Conservation (phyloP, 2,888 invertebrate genomes). For the Eupeodes luniger region DNA sequence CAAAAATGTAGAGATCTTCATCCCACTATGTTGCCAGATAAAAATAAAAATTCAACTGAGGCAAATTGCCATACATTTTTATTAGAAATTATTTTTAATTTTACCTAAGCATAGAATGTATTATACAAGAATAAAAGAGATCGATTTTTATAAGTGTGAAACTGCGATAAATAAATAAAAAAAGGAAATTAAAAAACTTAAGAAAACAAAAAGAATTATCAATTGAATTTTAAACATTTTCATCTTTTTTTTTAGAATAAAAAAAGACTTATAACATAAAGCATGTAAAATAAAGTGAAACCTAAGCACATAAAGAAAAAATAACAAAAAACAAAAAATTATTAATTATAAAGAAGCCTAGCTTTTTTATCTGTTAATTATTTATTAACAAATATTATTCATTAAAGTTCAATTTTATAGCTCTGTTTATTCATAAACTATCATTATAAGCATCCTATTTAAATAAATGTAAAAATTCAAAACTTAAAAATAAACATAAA, state of each 20-base stretch:
- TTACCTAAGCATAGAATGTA: slow-evolving; percentile 69
- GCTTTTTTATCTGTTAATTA: slow-evolving; percentile 74
- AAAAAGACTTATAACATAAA: slow-evolving; percentile 77
- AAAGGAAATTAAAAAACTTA: neutral
- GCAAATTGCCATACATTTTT: slow-evolving; percentile 60
- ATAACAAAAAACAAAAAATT: slow-evolving; percentile 23
- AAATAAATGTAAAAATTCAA: slow-evolving; percentile 59
- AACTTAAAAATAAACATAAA: slow-evolving; percentile 4
- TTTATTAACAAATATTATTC: slow-evolving; percentile 57
- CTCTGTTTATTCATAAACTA: slow-evolving; percentile 75
- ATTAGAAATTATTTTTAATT: slow-evolving; percentile 58
- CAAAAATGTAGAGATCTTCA: slow-evolving; percentile 41
- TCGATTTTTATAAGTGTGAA: slow-evolving; percentile 77
- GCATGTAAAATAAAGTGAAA: slow-evolving; percentile 63
- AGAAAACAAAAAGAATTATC: slow-evolving; percentile 19
- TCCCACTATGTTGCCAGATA: slow-evolving; percentile 63
- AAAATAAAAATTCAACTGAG: slow-evolving; percentile 65
- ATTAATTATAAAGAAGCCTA: slow-evolving; percentile 64
- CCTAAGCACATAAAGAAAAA: slow-evolving; percentile 54
- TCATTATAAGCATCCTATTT: slow-evolving; percentile 71
- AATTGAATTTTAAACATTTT: slow-evolving; percentile 76
- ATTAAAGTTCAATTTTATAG: slow-evolving; percentile 76
- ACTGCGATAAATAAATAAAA: slow-evolving; percentile 72
- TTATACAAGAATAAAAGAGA: slow-evolving; percentile 72
- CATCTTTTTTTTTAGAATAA: slow-evolving; percentile 72